phyloP scores from a whole-genome alignment of 2,797 vertebrate genomes.

The Epinephelus coioides region DNA sequence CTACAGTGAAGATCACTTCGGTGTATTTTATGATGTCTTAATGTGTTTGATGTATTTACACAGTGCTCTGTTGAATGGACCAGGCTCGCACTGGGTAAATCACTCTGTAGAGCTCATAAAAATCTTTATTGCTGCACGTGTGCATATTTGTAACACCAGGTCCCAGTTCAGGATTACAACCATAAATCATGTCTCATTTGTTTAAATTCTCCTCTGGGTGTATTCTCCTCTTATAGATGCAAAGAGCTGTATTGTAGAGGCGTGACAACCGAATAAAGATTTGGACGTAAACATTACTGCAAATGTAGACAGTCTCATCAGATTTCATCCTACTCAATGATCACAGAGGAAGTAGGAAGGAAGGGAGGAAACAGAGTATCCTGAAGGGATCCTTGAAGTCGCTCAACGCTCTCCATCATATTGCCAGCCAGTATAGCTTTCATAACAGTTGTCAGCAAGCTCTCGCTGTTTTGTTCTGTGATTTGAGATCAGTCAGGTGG shows the following conservation, averaged over 20 bases:
- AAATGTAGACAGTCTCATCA: conserved; percentile 31
- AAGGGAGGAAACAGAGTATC: conserved; percentile 39
- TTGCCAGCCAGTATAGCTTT: conserved; percentile 49
- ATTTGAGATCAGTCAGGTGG: conserved; percentile 80
- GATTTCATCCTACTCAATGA: conserved; percentile 59
- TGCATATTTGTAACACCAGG: conserved; percentile 21
- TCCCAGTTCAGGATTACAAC: conserved; percentile 8
- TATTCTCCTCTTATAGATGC: conserved; percentile 5
- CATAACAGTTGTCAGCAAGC: conserved; percentile 54
- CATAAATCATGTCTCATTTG: conserved; percentile 37
- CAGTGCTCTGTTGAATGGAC: conserved; percentile 17
- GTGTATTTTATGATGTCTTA: conserved; percentile 40
- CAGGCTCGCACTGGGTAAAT: conserved; percentile 32
- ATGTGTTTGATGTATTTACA: conserved; percentile 30
- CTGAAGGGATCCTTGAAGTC: conserved; percentile 53
- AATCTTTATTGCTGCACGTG: conserved; percentile 33
- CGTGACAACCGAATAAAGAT: conserved; percentile 16
- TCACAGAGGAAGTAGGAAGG: conserved; percentile 41
- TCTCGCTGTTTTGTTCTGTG: conserved; percentile 68
- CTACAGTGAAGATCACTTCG: conserved; percentile 6
- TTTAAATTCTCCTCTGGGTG: conserved; percentile 21
- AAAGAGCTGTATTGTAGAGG: conserved; percentile 1
- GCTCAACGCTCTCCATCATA: conserved; percentile 28
- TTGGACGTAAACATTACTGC: conserved; percentile 26
- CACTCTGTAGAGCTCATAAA: conserved; percentile 35